A percentile compares a stretch with the other conserved stretches of the same genome.
Conservation (phyloP, 2,797 vertebrate genomes). For the Eupleurogrammus muticus region DNA sequence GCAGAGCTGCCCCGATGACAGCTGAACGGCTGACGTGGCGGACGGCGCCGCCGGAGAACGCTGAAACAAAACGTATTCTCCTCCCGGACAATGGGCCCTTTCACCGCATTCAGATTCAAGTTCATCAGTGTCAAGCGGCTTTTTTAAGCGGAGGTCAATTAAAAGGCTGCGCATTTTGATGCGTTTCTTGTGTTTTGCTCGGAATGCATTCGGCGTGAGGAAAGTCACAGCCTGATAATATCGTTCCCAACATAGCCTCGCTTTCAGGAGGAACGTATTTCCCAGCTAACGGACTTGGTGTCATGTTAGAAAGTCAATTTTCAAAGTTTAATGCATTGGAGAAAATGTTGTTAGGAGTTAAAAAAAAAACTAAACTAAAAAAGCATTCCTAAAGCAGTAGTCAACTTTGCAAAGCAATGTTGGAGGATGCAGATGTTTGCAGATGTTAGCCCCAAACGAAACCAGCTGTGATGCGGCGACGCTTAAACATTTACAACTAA, state of each 20-base stretch:
- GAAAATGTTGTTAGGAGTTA: background rate
- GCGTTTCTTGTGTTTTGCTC: background rate
- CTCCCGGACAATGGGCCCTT: background rate
- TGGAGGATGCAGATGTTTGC: slow-evolving; percentile 16
- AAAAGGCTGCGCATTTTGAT: background rate
- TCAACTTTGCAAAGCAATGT: slow-evolving; percentile 1
- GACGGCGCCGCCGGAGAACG: background rate
- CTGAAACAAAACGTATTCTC: slow-evolving; percentile 8
- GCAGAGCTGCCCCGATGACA: slow-evolving; percentile 56
- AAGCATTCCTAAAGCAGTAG: background rate
- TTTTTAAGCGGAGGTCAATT: background rate
- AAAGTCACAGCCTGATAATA: background rate
- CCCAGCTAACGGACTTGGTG: background rate
- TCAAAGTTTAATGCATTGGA: background rate
- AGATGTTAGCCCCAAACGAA: slow-evolving; percentile 8
- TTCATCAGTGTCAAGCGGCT: slow-evolving; percentile 18
- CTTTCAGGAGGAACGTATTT: background rate
- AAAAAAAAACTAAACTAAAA: background rate
- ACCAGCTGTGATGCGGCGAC: slow-evolving; percentile 16
- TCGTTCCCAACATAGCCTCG: background rate
- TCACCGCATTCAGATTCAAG: slow-evolving; percentile 30
- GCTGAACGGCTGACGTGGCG: slow-evolving; percentile 55
- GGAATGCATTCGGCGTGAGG: background rate
- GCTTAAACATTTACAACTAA: slow-evolving; percentile 3
- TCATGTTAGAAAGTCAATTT: background rate